Percentiles rank a stretch among this genome's conserved stretches.
These are phyloP conservation scores for Metacarcinus magister DNA, from an alignment of 2,888 invertebrate species.

Conservation along the genomic window DNA sequence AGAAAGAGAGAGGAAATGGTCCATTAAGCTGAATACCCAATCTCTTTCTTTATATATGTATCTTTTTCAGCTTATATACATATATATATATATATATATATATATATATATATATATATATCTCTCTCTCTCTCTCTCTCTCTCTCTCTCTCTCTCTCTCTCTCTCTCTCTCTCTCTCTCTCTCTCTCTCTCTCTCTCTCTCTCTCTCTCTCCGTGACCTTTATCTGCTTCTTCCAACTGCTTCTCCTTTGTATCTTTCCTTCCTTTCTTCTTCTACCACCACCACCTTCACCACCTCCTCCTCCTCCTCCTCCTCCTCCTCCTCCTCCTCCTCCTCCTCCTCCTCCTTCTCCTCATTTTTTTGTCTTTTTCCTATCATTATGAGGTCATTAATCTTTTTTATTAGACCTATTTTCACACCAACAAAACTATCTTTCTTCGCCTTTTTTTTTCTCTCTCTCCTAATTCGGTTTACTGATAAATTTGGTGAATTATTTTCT, in stretches of 20 bases:
- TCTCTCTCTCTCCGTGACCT: neutral
- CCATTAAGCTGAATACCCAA: no score
- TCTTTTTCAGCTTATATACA: no score
- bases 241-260: neutral
- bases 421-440: constrained; percentile 3
- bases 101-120: no score
- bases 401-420: constrained; percentile 13
- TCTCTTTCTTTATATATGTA: no score
- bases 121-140: no score
- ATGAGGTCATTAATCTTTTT: neutral
- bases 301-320: no score
- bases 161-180: no score
- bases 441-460: neutral
- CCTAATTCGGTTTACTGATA: neutral
- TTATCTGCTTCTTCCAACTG: no score
- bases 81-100: no score
- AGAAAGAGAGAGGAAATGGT: no score
- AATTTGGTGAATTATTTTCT: neutral
- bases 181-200: neutral
- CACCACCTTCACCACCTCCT: neutral
- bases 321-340: no score
- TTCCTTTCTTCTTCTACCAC: neutral
- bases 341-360: neutral
- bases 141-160: no score
- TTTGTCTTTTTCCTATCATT: constrained; percentile 6